Evolutionary conservation across 2,888 invertebrate species (phyloP).

Genomic region (Hedychridium roseum): DNA sequence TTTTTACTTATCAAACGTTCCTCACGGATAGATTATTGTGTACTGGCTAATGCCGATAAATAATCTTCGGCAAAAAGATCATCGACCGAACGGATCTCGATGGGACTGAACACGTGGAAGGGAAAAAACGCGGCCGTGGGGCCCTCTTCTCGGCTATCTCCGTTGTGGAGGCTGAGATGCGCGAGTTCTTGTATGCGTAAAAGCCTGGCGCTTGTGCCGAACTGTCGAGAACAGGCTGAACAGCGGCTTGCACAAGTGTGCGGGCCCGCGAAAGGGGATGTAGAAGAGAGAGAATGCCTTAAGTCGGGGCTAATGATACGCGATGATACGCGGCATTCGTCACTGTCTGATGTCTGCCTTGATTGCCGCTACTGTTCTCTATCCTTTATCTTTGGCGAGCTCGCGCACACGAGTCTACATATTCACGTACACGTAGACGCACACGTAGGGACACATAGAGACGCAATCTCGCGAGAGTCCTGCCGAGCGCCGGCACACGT

Average conservation of each 20-base stretch:
- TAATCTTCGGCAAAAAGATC: too few species aligned
- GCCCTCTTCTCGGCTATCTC: too few species aligned
- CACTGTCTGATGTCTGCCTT: conserved; percentile 60
- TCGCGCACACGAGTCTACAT: conserved; percentile 15
- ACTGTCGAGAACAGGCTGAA: too few species aligned
- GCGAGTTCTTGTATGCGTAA: too few species aligned
- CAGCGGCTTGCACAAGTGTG: conserved; percentile 31
- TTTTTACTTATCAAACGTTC: too few species aligned
- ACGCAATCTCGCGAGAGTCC: conserved; percentile 7
- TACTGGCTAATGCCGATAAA: too few species aligned
- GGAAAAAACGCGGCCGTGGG: too few species aligned
- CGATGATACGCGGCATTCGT: conserved; percentile 62
- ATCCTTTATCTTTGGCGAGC: conserved; percentile 52
- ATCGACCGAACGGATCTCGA: too few species aligned
- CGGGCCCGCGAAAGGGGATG: conserved; percentile 30
- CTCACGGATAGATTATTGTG: too few species aligned
- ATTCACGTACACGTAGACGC: conserved; percentile 5
- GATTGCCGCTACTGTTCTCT: conserved; percentile 61
- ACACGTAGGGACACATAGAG: conserved; percentile 15
- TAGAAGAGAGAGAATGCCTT: conserved; percentile 41
- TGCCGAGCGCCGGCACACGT: conserved; percentile 4
- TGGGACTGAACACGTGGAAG: too few species aligned
- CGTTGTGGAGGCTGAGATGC: too few species aligned
- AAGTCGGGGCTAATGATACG: conserved; percentile 59
- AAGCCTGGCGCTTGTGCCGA: too few species aligned